These are phyloP conservation scores for Drosophila serrata DNA, from an alignment of 1,140 invertebrate species.

Conservation along the genomic window DNA sequence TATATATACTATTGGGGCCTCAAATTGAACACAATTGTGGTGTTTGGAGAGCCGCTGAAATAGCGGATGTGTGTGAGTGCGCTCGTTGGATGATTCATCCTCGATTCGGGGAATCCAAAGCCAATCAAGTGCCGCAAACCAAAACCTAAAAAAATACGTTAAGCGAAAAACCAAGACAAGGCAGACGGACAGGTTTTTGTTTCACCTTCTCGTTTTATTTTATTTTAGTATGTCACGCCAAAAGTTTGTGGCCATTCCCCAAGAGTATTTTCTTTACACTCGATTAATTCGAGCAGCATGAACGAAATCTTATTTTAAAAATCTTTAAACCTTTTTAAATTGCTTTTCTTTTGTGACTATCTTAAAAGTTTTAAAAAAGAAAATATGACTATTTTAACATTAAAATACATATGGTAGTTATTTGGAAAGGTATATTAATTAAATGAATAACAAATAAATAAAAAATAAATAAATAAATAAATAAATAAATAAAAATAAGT, in stretches of 20 bases:
- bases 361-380: no score
- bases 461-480: no score
- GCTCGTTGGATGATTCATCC: conserved; percentile 57
- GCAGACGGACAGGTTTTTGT: conserved; percentile 67
- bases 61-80: conserved; percentile 13
- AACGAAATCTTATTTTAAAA: not conserved
- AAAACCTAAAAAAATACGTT: conserved; percentile 6
- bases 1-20: not conserved
- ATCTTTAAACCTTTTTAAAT: no score
- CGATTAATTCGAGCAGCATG: not conserved
- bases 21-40: conserved; percentile 18
- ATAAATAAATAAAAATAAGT: not conserved
- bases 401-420: no score
- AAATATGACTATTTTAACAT: no score
- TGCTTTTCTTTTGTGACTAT: no score
- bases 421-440: no score
- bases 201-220: conserved; percentile 16
- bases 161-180: conserved; percentile 33
- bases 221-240: conserved; percentile 26
- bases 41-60: conserved; percentile 31
- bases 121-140: conserved; percentile 63
- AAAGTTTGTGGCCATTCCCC: conserved; percentile 23
- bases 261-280: conserved; percentile 5
- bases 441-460: no score
- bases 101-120: conserved; percentile 75